Evolutionary conservation across 2,888 invertebrate species (phyloP), one percentile per base, ranked within the genome.

Genomic region (Adelphocoris suturalis): DNA sequence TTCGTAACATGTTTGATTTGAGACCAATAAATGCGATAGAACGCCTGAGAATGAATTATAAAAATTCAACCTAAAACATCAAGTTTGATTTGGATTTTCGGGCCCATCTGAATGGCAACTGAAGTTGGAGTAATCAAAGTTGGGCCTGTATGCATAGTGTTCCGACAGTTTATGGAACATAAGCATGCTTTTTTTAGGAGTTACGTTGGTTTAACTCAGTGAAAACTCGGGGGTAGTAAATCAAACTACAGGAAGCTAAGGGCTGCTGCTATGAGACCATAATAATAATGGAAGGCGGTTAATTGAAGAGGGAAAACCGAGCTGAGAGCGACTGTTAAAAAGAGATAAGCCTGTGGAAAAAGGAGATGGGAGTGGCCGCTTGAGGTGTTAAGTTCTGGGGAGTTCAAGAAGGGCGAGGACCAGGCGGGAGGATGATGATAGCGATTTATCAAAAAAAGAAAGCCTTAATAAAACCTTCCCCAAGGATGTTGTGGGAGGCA

Each of bases 311-410:
- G 81, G 82, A 82, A 46, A 85, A 86, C 61, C 78, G 55, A 88
- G 28, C 55, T n/a, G 28, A 80, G 78, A 55, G 48, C 61, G 89
- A 89, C 89, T 89, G 89, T 89, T 89, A 61, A 89, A 89, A 89
- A 89, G 89, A 89, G 89, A 89, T 89, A 89, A 89, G 89, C 89
- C 89, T 46, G 46, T 46, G 46, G 75, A 55, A 88, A 80, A 88
- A 28, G 48, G 88, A 46, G 68, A 47, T 46, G 80, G 78, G 19
- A 23, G 80, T 86, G 28, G 86, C 61, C 48, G 52, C 82, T 47
- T 28, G 57, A 80, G 80, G 88, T 88, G 88, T 88, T 88, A 80
- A 88, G 88, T 88, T 55, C 37, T 28, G 55, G 23, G 57, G 68
- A 68, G 68, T 68, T 68, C 68, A 68, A 68, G 68, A 68, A 68